Conservation (phyloP, 1,140 invertebrate genomes). For the Drosophila murphyi region DNA sequence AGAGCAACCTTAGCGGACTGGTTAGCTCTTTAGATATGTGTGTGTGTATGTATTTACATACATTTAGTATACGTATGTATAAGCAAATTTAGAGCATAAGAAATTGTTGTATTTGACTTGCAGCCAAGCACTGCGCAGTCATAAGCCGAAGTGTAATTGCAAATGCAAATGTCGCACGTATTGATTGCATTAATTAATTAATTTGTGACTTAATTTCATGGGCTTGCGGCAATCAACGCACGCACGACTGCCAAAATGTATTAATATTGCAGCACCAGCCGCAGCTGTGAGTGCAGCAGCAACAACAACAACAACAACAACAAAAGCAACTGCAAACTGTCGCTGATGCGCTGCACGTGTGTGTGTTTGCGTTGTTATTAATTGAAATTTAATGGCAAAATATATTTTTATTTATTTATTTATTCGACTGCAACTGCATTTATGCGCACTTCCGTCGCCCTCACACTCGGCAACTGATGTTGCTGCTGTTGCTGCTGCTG, state of each 20-base stretch:
- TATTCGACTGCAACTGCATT: constrained; percentile 79
- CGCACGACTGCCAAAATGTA: constrained; percentile 76
- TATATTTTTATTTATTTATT: constrained; percentile 77
- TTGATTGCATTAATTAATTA: constrained; percentile 84
- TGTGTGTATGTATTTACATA: constrained; percentile 10
- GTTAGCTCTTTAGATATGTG: constrained; percentile 8
- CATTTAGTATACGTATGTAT: constrained; percentile 1
- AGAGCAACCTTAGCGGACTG: constrained; percentile 52
- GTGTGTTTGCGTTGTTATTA: constrained; percentile 80
- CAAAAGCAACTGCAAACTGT: constrained; percentile 15
- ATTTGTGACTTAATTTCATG: constrained; percentile 84
- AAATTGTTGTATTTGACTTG: constrained; percentile 51
- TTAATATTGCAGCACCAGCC: constrained; percentile 67
- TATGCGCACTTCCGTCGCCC: constrained; percentile 77
- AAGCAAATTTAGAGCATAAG: constrained; percentile 68
- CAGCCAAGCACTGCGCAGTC: constrained; percentile 48
- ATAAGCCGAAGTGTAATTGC: constrained; percentile 81
- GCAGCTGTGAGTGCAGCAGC: constrained; percentile 38
- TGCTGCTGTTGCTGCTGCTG: constrained; percentile 29
- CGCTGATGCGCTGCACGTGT: constrained; percentile 53
- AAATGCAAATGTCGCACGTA: constrained; percentile 81
- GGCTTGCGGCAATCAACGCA: constrained; percentile 80
- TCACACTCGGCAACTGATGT: constrained; percentile 22
- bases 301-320: constrained; percentile 4
- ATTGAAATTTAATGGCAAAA: constrained; percentile 83